Evolutionary conservation across 2,113 vertebrate genomes (phyloP), one percentile per base, ranked within the genome.

Genomic region (Edolisoma coerulescens): DNA sequence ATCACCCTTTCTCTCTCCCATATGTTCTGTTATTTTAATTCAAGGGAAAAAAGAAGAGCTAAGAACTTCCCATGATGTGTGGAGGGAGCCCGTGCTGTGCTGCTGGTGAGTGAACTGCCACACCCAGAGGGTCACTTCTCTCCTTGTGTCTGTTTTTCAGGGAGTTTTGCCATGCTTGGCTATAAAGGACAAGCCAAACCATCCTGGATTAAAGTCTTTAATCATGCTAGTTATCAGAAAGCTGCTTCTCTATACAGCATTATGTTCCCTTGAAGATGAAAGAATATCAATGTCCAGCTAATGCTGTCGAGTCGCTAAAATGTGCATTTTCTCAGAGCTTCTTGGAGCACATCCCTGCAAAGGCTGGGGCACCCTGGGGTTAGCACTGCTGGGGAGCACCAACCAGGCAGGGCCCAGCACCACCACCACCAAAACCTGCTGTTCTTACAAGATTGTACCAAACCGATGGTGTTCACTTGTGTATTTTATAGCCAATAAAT

Each of bases 151-250:
- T 94, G 84, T 80, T 95, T 97, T 96, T 45, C 95, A 96, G 97
- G 97, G 78, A 96, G 79, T 83, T 96, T 97, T 90, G 88, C 94
- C 57, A 93, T 84, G 83, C 91, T 97, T 89, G 96, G 91, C 42
- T 93, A 68, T 44, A 93, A 96, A 88, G 93, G 95, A 73, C 76
- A 83, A 65, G 23, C 65, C 79, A 95, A 75, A 37, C 95, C 94
- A 83, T 82, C 96, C 63, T 95, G 95, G 97, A 97, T 95, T 84
- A 90, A 97, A 95, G 84, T 95, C 42, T 44, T 90, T 93, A 96
- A 65, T 45, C 87, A 59, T 37, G 57, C 59, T 57, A 50, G 35
- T 85, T 86, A 84, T 64, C 94, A 95, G 87, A 94, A 87, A 86
- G 74, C 84, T 50, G 87, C 94, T 53, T 96, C 83, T 64, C 79